These are phyloP conservation scores for Cabera pusaria DNA, from an alignment of 2,888 invertebrate genomes.

Conservation along the genomic window DNA sequence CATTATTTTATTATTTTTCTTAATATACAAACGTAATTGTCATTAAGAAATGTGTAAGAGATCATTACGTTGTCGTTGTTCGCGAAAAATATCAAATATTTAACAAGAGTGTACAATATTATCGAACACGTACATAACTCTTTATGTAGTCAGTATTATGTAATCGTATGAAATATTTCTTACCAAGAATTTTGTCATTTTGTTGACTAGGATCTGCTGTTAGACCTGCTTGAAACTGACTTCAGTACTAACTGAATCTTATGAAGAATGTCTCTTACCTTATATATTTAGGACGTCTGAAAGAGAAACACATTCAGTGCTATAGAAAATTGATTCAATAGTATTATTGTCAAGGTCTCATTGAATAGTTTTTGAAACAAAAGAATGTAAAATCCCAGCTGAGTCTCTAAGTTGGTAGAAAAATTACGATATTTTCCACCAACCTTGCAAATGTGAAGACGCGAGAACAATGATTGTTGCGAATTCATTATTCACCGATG, in stretches of 20 bases:
- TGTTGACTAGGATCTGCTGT: constrained; percentile 30
- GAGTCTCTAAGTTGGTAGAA: constrained; percentile 20
- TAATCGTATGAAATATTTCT: constrained; percentile 32
- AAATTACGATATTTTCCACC: constrained; percentile 32
- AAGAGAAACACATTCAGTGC: constrained; percentile 48
- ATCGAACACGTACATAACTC: too few species aligned
- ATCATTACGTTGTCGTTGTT: too few species aligned
- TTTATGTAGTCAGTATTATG: too few species aligned
- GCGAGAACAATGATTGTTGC: constrained; percentile 26
- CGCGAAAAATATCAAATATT: too few species aligned
- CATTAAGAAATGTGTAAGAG: too few species aligned
- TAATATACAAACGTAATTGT: too few species aligned
- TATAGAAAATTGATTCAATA: constrained; percentile 57
- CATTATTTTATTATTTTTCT: too few species aligned
- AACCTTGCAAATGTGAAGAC: constrained; percentile 33
- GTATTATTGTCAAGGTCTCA: constrained; percentile 60
- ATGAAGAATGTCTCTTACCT: constrained; percentile 45
- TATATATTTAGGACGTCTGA: constrained; percentile 62
- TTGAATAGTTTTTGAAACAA: constrained; percentile 64
- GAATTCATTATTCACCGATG: constrained; percentile 27
- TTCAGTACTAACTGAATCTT: constrained; percentile 47
- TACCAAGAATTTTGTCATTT: constrained; percentile 52
- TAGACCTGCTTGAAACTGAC: constrained; percentile 38
- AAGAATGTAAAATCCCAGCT: constrained; percentile 68
- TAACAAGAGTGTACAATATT: too few species aligned